phyloP scores from a whole-genome alignment of 2,888 invertebrate genomes.

The Gari tellinella region DNA sequence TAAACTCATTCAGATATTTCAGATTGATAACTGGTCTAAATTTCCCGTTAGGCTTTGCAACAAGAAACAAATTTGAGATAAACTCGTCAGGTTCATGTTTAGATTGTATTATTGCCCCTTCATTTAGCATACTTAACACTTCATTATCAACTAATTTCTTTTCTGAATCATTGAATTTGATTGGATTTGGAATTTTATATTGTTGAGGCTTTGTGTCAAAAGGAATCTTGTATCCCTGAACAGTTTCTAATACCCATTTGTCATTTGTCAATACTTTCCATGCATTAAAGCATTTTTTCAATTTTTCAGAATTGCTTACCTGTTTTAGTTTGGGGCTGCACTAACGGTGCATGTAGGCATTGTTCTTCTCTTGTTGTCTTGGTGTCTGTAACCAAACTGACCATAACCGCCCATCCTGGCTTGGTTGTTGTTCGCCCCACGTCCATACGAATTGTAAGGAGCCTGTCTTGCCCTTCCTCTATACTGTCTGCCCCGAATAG shows the following conservation, averaged over 20 bases:
- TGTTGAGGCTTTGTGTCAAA: neutral
- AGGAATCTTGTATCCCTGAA: neutral
- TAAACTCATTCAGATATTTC: conserved; percentile 26
- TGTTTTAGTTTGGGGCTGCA: too few relatives aligned
- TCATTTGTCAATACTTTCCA: neutral
- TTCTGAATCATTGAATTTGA: conserved; percentile 2
- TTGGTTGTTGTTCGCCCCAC: too few relatives aligned
- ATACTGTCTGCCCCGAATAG: too few relatives aligned
- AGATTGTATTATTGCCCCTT: conserved; percentile 8
- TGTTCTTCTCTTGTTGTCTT: too few relatives aligned
- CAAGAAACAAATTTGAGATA: neutral
- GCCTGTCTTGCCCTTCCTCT: too few relatives aligned
- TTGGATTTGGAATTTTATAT: conserved; percentile 8
- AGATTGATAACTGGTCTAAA: conserved; percentile 34
- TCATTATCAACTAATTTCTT: neutral
- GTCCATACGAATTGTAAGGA: too few relatives aligned
- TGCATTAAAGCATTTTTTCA: neutral
- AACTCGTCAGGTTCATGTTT: conserved; percentile 10
- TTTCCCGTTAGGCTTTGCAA: conserved; percentile 17
- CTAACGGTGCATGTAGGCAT: too few relatives aligned
- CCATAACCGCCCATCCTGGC: too few relatives aligned
- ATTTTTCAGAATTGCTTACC: too few relatives aligned
- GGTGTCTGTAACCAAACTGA: too few relatives aligned
- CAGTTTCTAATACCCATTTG: neutral
- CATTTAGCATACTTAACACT: neutral